These are phyloP conservation scores for Leptodactylus fuscus DNA, from an alignment of 2,113 vertebrate genomes.

Conservation along the genomic window DNA sequence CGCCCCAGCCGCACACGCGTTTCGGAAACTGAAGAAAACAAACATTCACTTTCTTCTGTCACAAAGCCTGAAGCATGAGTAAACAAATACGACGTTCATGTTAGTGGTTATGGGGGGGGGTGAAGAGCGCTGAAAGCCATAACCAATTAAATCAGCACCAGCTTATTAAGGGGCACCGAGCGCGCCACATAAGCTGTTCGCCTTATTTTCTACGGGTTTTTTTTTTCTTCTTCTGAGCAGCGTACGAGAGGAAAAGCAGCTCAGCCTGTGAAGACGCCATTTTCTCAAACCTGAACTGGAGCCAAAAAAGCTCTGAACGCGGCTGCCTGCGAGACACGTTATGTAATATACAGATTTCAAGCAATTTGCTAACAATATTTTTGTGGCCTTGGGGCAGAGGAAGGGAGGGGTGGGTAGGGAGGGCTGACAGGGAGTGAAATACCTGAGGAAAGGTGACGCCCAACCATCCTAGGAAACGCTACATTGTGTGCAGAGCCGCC, in stretches of 20 bases:
- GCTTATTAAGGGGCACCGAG: background rate
- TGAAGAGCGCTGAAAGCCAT: background rate
- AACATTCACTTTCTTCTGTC: background rate
- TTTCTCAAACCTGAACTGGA: constrained; percentile 85
- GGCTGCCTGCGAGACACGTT: constrained; percentile 70
- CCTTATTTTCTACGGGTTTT: constrained; percentile 27
- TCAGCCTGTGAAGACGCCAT: constrained; percentile 85
- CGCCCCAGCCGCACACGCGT: background rate
- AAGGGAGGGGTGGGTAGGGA: constrained; percentile 32
- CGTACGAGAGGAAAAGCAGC: constrained; percentile 74
- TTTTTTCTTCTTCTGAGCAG: constrained; percentile 64
- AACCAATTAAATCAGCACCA: constrained; percentile 2
- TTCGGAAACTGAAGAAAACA: background rate
- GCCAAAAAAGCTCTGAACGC: constrained; percentile 76
- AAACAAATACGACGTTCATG: background rate
- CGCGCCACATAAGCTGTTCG: constrained; percentile 44
- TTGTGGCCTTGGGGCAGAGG: constrained; percentile 35
- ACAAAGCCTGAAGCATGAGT: background rate
- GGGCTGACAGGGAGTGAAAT: constrained; percentile 75
- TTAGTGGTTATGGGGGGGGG: background rate
- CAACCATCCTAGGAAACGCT: constrained; percentile 76
- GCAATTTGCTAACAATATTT: constrained; percentile 65
- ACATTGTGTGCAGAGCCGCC: constrained; percentile 76
- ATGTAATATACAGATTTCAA: constrained; percentile 74
- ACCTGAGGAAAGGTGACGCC: constrained; percentile 80